Base-by-base conservation (phyloP, 1,140 invertebrate species). In the Choristoneura fumiferana region DNA sequence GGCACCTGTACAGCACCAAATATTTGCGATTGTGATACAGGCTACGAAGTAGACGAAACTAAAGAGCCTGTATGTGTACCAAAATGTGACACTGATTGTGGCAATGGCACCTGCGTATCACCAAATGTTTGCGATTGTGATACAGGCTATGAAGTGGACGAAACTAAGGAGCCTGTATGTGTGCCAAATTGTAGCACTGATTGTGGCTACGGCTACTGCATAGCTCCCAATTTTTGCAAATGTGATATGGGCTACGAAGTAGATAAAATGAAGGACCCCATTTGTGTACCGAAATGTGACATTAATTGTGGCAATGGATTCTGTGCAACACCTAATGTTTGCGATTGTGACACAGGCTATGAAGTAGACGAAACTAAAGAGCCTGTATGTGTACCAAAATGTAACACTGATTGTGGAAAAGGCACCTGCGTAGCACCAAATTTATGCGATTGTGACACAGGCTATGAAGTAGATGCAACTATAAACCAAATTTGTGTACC, bases 1-100 rank as follows among this genome's bases (percentile, higher is more conserved):
- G 91, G 91, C 0, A 77, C 72, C 15, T 93, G 92, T 62, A 60
- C 75, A 4, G 85, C 78, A 0, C 91, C 92, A 2, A 81, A 92
- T n/a, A 69, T 58, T 1, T 93, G 92, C 60, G 63, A 76, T 15
- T 92, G 91, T 62, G 84, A 81, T 71, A 43, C 84, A 65, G 87
- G 87, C 4, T 73, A 65, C 52, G 62, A 61, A 17, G 52, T 49
- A 75, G 83, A 67, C 82, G 87, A 15, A 64, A 81, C 76, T 35
- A 22, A 35, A 3, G 35, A 34, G 1, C 63, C 55, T 36, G 67
- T 45, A n/a, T 90, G 90, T 62, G 39, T 65, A n/a, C 85, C 89
- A 0, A 66, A 78, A 33, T 91, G 89, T 62, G 69, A 77, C 18
- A 58, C 52, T 5, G 67, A 60, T 1, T 91, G 90, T 62, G 71